Evolutionary conservation across 2,797 vertebrate species (phyloP).

Genomic region (Ctenochaetus hawaiiensis): DNA sequence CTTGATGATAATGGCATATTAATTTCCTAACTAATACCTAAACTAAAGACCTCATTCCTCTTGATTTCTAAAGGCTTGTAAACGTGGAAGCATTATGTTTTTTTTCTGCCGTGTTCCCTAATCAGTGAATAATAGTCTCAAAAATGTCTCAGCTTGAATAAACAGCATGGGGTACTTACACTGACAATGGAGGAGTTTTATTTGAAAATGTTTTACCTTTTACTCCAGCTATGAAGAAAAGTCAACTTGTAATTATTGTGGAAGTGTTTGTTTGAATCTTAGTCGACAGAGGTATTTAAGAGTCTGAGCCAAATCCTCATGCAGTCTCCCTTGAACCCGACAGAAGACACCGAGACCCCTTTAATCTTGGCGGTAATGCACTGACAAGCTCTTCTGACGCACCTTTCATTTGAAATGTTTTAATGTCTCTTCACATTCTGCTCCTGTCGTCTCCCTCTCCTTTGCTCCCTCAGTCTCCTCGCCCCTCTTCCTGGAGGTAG

Average conservation of each 20-base stretch:
- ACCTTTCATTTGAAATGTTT: constrained; percentile 85
- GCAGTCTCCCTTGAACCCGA: constrained; percentile 82
- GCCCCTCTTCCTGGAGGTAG: constrained; percentile 60
- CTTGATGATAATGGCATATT: constrained; percentile 69
- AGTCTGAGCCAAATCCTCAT: constrained; percentile 83
- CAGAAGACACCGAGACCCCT: constrained; percentile 82
- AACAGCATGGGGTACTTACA: constrained; percentile 67
- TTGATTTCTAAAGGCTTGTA: constrained; percentile 56
- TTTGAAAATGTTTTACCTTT: constrained; percentile 69
- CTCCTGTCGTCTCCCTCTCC: constrained; percentile 67
- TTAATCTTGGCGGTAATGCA: constrained; percentile 83
- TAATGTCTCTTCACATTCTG: constrained; percentile 79
- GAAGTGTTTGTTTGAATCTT: constrained; percentile 85
- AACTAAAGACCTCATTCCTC: constrained; percentile 74
- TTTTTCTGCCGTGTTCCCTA: constrained; percentile 55
- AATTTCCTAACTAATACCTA: constrained; percentile 80
- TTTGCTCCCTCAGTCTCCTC: constrained; percentile 57
- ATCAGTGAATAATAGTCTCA: constrained; percentile 70
- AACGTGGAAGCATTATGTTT: constrained; percentile 45
- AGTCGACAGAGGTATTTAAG: constrained; percentile 84
- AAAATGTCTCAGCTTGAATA: constrained; percentile 52
- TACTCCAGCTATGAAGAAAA: constrained; percentile 66
- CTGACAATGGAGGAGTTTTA: constrained; percentile 75
- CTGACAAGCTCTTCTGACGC: constrained; percentile 80
- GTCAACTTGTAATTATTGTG: constrained; percentile 86